A percentile compares a stretch with the other conserved stretches of the same genome.
These are phyloP conservation scores for Solenopsis fugax DNA, from an alignment of 1,140 invertebrate species.

Conservation along the genomic window DNA sequence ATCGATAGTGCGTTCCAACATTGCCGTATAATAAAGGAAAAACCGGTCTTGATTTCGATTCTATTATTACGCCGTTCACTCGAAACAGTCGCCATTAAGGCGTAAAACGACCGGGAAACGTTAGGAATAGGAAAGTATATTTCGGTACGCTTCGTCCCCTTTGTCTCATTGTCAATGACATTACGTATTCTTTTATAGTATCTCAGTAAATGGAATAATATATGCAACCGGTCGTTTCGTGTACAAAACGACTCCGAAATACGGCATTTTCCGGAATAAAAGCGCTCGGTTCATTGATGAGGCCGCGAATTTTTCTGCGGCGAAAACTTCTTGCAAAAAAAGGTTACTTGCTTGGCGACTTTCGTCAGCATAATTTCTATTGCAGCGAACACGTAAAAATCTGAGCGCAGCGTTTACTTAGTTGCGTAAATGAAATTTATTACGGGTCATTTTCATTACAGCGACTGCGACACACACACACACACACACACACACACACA, in stretches of 20 bases:
- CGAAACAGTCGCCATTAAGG: neutral
- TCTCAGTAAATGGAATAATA: neutral
- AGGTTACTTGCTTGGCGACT: neutral
- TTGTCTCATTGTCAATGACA: neutral
- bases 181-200: slow-evolving; percentile 4
- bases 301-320: neutral
- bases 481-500: no score
- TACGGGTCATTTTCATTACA: neutral
- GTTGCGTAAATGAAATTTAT: neutral
- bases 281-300: neutral
- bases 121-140: neutral
- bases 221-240: neutral
- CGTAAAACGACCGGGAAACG: neutral
- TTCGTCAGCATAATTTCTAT: neutral
- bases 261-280: neutral
- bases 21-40: neutral
- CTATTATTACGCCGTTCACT: neutral
- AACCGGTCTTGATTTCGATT: slow-evolving; percentile 29
- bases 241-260: neutral
- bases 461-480: neutral
- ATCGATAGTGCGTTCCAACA: slow-evolving; percentile 3
- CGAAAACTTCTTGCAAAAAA: neutral
- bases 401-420: neutral
- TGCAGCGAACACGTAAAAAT: neutral
- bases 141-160: neutral